Base-by-base conservation (phyloP, 2,113 vertebrate species). In the Lota lota region DNA sequence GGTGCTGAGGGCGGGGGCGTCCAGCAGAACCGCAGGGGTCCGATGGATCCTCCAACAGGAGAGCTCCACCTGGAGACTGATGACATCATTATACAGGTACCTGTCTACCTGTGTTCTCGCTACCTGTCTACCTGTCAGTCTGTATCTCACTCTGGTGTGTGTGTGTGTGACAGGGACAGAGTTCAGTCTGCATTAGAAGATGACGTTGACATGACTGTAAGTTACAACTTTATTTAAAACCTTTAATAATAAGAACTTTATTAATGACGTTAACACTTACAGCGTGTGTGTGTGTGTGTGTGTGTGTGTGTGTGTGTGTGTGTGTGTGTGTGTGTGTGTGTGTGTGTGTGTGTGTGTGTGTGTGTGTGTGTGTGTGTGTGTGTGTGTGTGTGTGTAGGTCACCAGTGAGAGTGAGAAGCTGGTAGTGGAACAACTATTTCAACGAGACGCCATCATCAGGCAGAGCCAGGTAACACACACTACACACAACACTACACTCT, bases 21-120 rank as follows among this genome's bases (percentile, higher is more conserved):
- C 95, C 66, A 99, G 97, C 60, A 99, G 95, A 88, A 97, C 96
- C 18, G 94, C 95, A 1, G 95, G 96, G 63, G 93, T 99, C 64
- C 89, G 93, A 64, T 99, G 97, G 97, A 93, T 99, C 76, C 93
- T 99, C 73, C 95, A 95, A 67, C 96, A 99, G 82, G 97, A 99
- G 83, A 96, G 91, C 92, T 93, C 94, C 72, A 93, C 96, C 0
- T 99, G 97, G 97, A 94, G 96, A 68, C 92, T 99, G 57, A 82
- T 99, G 61, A 92, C 93, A 28, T 97, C 97, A 0, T 91, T 98
- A 36, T 99, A 98, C 77, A 96, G 94, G 97, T 97, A 74, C 19
- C 33, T 63, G 62, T 58, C 16, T 33, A 53, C 36, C 21, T 59
- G 28, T 4, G 20, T 22, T 64, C n/a, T 61, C 18, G 51, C 22